Conservation (phyloP, 2,113 vertebrate species). For the Eubucco bourcierii region DNA sequence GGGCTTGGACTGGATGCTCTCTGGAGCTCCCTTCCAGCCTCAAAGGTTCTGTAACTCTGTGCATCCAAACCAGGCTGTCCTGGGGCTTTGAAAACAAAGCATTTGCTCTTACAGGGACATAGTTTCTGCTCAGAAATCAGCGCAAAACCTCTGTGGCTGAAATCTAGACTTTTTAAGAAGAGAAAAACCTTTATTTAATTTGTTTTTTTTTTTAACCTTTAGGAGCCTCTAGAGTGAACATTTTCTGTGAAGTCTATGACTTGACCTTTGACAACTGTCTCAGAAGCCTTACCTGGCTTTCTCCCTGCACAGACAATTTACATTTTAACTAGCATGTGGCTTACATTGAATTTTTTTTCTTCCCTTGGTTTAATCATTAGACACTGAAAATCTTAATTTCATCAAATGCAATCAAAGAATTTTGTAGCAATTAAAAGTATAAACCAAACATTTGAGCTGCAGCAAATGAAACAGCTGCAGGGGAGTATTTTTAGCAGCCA, state of each 20-base stretch:
- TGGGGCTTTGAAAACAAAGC: neutral
- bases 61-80: neutral
- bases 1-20: no score
- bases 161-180: neutral
- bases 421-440: conserved; percentile 74
- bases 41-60: no score
- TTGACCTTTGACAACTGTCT: conserved; percentile 24
- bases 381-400: conserved; percentile 76
- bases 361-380: conserved; percentile 72
- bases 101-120: neutral
- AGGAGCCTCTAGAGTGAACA: neutral
- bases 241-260: neutral
- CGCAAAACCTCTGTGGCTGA: neutral
- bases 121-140: neutral
- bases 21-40: no score
- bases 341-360: conserved; percentile 66
- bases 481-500: conserved; percentile 69
- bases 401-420: conserved; percentile 78
- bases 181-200: neutral
- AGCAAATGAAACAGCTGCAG: conserved; percentile 72
- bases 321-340: conserved; percentile 69
- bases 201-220: neutral
- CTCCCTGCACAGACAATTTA: conserved; percentile 65
- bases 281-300: conserved; percentile 36
- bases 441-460: conserved; percentile 64